Conservation (phyloP, 2,113 vertebrate genomes). For the Thamnophis sirtalis region DNA sequence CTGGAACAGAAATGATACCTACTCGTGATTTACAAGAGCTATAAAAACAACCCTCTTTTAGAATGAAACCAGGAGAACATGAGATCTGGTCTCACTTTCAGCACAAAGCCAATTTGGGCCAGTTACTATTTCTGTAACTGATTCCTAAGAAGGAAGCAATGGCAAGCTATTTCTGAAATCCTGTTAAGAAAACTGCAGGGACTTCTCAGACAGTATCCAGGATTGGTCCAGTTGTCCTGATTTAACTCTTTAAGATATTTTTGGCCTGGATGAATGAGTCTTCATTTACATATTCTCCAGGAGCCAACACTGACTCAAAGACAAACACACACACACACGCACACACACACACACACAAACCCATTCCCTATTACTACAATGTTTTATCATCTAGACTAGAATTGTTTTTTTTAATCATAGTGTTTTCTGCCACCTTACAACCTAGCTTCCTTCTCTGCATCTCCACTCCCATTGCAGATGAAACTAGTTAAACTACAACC, state of each 20-base stretch:
- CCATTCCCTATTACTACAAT: not conserved
- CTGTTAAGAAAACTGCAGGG: not conserved
- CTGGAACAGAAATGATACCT: not conserved
- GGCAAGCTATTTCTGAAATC: not conserved
- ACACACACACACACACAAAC: not conserved
- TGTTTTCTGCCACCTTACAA: not conserved
- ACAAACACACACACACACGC: no score
- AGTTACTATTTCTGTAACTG: not conserved
- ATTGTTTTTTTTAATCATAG: not conserved
- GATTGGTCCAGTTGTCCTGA: no score
- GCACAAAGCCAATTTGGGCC: not conserved
- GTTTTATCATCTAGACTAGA: not conserved
- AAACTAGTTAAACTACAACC: not conserved
- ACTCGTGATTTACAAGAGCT: not conserved
- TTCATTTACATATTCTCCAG: no score
- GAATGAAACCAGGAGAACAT: no score
- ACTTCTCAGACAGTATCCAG: no score
- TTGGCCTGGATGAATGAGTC: no score
- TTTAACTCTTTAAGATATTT: no score
- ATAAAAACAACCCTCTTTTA: not conserved
- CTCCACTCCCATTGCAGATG: not conserved
- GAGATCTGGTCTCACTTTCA: not conserved
- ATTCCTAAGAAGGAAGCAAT: not conserved
- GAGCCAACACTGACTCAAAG: not conserved
- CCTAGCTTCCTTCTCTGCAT: not conserved